Evolutionary conservation across 2,797 vertebrate species (phyloP).

Genomic region (Aulostomus chinensis): DNA sequence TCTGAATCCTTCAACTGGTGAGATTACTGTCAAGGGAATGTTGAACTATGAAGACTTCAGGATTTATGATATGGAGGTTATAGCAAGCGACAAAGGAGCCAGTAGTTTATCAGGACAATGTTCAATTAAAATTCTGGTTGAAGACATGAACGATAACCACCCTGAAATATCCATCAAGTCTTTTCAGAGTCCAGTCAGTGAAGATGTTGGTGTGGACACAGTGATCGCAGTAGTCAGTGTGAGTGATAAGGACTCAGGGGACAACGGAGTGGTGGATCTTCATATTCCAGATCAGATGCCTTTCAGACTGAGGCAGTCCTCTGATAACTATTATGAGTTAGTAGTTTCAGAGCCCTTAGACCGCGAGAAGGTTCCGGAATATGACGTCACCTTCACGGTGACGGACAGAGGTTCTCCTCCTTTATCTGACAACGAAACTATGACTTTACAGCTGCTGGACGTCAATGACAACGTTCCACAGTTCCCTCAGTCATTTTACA

Average conservation of each 20-base stretch:
- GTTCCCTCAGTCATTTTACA: conserved; percentile 61
- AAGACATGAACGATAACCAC: conserved; percentile 76
- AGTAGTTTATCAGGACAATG: conserved; percentile 71
- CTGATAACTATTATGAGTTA: conserved; percentile 69
- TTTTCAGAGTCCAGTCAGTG: conserved; percentile 33
- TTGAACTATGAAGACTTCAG: conserved; percentile 80
- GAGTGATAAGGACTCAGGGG: conserved; percentile 68
- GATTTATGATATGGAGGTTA: conserved; percentile 76
- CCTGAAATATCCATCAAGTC: conserved; percentile 59
- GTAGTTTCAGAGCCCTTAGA: conserved; percentile 55
- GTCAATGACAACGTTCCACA: conserved; percentile 51
- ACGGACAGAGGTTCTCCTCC: conserved; percentile 54
- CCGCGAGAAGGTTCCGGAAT: conserved; percentile 51
- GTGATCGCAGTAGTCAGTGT: conserved; percentile 67
- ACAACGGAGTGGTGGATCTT: conserved; percentile 72
- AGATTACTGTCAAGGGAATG: conserved; percentile 74
- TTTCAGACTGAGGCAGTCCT: conserved; percentile 65
- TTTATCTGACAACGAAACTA: conserved; percentile 57
- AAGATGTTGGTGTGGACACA: conserved; percentile 25
- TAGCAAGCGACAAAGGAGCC: conserved; percentile 71
- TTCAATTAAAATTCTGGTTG: conserved; percentile 62
- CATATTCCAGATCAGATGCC: conserved; percentile 57
- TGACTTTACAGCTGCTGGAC: conserved; percentile 53
- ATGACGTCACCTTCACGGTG: conserved; percentile 57
- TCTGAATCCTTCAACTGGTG: conserved; percentile 66